Conservation (phyloP, 2,113 vertebrate species). For the Paratilapia polleni region DNA sequence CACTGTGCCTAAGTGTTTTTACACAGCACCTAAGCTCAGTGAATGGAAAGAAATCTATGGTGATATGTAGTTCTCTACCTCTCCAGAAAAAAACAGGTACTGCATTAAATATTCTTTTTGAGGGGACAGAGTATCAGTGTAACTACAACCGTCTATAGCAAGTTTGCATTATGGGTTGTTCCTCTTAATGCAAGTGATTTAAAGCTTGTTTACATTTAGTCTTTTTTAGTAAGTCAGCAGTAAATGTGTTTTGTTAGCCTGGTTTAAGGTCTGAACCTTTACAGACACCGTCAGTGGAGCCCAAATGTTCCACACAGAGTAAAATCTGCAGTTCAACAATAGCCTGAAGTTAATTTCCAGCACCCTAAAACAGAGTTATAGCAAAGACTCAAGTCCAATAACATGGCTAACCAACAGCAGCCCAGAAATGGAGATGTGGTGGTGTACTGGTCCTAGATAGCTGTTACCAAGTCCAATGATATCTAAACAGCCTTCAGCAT, state of each 20-base stretch:
- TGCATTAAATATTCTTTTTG: not conserved
- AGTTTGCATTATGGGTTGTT: not conserved
- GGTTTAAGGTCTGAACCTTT: too few species aligned
- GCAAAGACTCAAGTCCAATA: not conserved
- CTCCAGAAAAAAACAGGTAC: not conserved
- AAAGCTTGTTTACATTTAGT: too few species aligned
- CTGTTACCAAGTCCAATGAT: not conserved
- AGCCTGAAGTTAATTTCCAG: not conserved
- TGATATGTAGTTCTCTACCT: not conserved
- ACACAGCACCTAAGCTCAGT: not conserved
- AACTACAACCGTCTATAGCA: not conserved
- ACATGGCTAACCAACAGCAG: not conserved
- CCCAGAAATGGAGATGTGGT: not conserved
- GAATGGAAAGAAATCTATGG: not conserved
- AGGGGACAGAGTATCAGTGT: not conserved
- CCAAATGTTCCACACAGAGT: not conserved
- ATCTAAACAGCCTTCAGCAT: conserved; percentile 24
- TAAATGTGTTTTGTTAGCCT: too few species aligned
- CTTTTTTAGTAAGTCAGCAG: not conserved
- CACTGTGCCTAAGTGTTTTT: not conserved
- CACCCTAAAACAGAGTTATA: not conserved
- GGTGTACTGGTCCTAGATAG: not conserved
- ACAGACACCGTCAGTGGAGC: too few species aligned
- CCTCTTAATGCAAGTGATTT: not conserved
- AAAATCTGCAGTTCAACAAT: not conserved